phyloP scores from a whole-genome alignment of 2,888 invertebrate genomes.

The Mylabris sibirica region DNA sequence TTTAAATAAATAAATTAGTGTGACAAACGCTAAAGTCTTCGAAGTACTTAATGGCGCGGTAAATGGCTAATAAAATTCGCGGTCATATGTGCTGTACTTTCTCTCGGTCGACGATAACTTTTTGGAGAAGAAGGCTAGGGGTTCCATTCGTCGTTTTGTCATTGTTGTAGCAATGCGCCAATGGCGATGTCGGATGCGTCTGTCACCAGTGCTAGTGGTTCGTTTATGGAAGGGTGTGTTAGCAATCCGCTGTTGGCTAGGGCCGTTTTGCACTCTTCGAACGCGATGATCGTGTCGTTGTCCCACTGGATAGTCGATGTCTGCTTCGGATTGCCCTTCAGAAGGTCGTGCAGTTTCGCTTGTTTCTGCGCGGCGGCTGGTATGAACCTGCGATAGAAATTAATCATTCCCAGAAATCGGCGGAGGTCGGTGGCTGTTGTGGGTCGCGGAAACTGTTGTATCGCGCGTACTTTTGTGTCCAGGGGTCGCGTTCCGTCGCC shows the following conservation, averaged over 20 bases:
- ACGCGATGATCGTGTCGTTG: constrained; percentile 40
- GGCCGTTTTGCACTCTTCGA: constrained; percentile 38
- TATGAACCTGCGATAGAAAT: constrained; percentile 54
- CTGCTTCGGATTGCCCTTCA: constrained; percentile 35
- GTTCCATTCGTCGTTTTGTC: constrained; percentile 40
- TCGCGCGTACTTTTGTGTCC: constrained; percentile 47
- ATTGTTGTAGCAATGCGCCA: constrained; percentile 54
- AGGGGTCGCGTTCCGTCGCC: constrained; percentile 43
- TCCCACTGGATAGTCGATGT: constrained; percentile 19
- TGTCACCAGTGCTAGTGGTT: background rate
- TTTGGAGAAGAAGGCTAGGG: constrained; percentile 53
- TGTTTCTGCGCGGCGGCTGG: constrained; percentile 51
- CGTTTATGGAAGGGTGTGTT: constrained; percentile 18
- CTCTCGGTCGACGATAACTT: constrained; percentile 47
- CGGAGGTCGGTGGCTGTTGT: constrained; percentile 45
- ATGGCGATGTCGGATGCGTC: constrained; percentile 40
- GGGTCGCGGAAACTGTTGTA: constrained; percentile 44
- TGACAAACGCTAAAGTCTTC: background rate
- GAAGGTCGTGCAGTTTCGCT: constrained; percentile 43
- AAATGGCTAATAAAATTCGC: constrained; percentile 54
- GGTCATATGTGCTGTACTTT: constrained; percentile 55
- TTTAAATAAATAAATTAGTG: too few species aligned
- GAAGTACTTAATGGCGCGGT: constrained; percentile 46
- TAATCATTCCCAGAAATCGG: constrained; percentile 52
- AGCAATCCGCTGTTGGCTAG: constrained; percentile 13